Conservation (phyloP, 2,888 invertebrate species). For the Drosophila hawaiiensis region DNA sequence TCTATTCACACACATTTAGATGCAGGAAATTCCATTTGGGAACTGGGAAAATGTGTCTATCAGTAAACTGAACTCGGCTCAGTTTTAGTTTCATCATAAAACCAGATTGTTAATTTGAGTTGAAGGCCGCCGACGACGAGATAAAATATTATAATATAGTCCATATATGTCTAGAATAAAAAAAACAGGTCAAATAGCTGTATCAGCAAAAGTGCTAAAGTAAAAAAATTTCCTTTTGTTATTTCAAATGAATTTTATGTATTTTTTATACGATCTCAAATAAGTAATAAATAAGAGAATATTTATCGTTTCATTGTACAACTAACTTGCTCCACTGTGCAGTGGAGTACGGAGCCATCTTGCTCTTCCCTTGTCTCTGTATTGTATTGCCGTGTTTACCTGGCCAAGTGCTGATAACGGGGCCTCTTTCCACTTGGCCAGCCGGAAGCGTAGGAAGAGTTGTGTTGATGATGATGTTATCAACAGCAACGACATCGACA, state of each 20-base stretch:
- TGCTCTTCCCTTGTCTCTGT: slow-evolving; percentile 3
- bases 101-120: slow-evolving; percentile 15
- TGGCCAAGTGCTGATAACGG: slow-evolving; percentile 32
- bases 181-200: background rate
- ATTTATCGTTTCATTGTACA: background rate
- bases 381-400: slow-evolving; percentile 35
- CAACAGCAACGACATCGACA: slow-evolving; percentile 8
- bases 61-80: no score
- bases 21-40: background rate
- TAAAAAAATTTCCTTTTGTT: background rate
- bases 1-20: background rate
- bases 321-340: slow-evolving; percentile 36
- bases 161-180: background rate
- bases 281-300: background rate
- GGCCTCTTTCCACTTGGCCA: slow-evolving; percentile 25
- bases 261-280: background rate
- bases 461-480: slow-evolving; percentile 44
- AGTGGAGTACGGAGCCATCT: slow-evolving; percentile 5
- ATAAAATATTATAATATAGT: slow-evolving; percentile 9
- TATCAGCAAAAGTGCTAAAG: background rate
- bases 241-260: background rate
- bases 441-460: slow-evolving; percentile 55
- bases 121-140: background rate
- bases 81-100: background rate
- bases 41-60: background rate